phyloP scores from a whole-genome alignment of 1,140 invertebrate genomes.

The Hormaphis cornu region DNA sequence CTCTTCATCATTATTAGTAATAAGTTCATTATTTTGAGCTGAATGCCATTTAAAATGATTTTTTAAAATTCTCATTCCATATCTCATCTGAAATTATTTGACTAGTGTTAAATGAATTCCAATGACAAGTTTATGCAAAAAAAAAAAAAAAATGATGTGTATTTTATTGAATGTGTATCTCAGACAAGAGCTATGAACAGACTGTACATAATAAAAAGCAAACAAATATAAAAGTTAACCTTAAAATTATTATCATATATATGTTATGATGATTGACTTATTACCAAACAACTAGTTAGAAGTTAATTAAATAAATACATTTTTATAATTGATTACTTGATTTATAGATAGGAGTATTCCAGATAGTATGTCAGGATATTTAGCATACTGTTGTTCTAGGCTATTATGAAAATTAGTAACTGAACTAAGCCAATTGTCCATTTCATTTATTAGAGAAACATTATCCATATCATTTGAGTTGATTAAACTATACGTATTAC shows the following conservation, averaged over 20 bases:
- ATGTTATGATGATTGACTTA: no score
- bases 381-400: conserved; percentile 47
- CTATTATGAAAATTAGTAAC: conserved; percentile 49
- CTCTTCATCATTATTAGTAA: not conserved
- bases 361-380: conserved; percentile 58
- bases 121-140: no score
- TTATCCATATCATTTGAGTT: not conserved
- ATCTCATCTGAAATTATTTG: conserved; percentile 15
- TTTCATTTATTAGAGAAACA: conserved; percentile 40
- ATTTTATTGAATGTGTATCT: no score
- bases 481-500: conserved; percentile 3
- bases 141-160: no score
- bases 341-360: conserved; percentile 51
- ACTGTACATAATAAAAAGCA: no score
- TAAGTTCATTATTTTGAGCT: not conserved
- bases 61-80: conserved; percentile 26
- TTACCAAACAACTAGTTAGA: not conserved
- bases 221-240: no score
- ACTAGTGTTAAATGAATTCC: no score
- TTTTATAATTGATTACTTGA: conserved; percentile 46
- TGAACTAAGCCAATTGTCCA: conserved; percentile 49
- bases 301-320: not conserved
- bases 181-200: no score
- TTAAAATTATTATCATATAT: no score
- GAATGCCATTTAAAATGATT: conserved; percentile 1